Conservation (phyloP, 2,797 vertebrate genomes). For the Scleropages formosus region DNA sequence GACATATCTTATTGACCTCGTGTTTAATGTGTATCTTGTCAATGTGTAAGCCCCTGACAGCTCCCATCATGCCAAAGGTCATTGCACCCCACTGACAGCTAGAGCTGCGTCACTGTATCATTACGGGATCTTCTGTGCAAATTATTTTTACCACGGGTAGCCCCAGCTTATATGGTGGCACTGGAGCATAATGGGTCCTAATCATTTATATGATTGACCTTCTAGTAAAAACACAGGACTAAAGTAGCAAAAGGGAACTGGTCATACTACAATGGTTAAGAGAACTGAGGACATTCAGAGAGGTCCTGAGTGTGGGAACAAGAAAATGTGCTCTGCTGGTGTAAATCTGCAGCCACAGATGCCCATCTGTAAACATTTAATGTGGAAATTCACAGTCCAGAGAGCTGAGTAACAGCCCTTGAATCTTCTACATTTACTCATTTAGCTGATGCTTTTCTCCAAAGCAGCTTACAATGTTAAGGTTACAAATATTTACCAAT, state of each 20-base stretch:
- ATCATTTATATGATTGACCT: neutral
- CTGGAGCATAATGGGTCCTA: neutral
- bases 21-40: too few relatives aligned
- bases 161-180: neutral
- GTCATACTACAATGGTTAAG: neutral
- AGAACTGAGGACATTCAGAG: neutral
- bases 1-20: too few relatives aligned
- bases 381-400: conserved; percentile 21
- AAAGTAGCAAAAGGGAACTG: neutral
- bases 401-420: conserved; percentile 14
- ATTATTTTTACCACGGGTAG: too few relatives aligned
- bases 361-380: conserved; percentile 24
- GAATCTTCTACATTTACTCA: conserved; percentile 11
- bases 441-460: too few relatives aligned
- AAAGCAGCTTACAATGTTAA: too few relatives aligned
- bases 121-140: too few relatives aligned
- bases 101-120: too few relatives aligned
- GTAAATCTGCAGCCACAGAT: conserved; percentile 9
- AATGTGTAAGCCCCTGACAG: too few relatives aligned
- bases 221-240: neutral
- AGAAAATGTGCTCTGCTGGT: conserved; percentile 20
- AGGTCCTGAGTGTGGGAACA: conserved; percentile 12
- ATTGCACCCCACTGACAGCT: too few relatives aligned
- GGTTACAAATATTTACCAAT: too few relatives aligned
- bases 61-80: too few relatives aligned